Conservation (phyloP, 2,888 invertebrate genomes). For the Serripes groenlandicus region DNA sequence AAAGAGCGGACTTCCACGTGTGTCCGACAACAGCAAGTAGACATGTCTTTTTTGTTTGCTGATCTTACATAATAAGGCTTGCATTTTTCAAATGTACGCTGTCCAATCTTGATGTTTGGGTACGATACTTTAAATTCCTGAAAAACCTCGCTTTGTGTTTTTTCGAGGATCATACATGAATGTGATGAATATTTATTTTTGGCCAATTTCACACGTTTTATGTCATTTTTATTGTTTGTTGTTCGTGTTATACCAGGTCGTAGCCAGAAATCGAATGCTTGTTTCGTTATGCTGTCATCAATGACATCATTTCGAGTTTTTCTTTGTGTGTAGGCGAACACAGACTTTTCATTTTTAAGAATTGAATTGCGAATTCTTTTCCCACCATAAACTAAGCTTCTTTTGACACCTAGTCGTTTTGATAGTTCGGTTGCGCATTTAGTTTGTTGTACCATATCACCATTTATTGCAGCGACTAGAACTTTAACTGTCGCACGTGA, state of each 20-base stretch:
- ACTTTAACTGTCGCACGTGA: too few relatives aligned
- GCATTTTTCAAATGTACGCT: conserved; percentile 37
- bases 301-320: neutral
- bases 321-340: neutral
- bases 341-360: neutral
- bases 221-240: conserved; percentile 16
- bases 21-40: conserved; percentile 32
- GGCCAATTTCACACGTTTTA: neutral
- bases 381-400: too few relatives aligned
- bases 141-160: conserved; percentile 41
- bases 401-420: too few relatives aligned
- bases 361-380: neutral
- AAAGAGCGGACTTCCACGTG: conserved; percentile 24
- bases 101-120: conserved; percentile 24
- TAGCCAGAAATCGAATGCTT: conserved; percentile 15
- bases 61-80: conserved; percentile 28
- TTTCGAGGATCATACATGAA: neutral
- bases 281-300: neutral
- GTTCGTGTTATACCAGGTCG: neutral
- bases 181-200: conserved; percentile 1
- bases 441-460: too few relatives aligned
- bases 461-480: too few relatives aligned
- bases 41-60: conserved; percentile 22
- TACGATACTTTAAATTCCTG: conserved; percentile 19
- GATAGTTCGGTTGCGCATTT: too few relatives aligned